Base-by-base conservation (phyloP, 2,797 vertebrate genomes). In the Sparus aurata region DNA sequence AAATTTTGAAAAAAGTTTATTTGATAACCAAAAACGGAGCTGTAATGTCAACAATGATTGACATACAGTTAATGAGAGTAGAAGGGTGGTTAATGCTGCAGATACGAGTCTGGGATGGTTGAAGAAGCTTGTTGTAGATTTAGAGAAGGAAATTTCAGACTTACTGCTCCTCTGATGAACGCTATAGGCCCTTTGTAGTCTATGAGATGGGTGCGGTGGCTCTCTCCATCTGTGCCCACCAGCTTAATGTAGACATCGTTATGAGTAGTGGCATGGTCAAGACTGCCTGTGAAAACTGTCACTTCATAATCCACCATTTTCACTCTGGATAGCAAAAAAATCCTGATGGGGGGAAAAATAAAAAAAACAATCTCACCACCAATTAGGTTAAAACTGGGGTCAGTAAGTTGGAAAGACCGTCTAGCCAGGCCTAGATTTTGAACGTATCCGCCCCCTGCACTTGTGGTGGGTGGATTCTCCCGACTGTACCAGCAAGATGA, bases 211-310 rank as follows among this genome's bases (percentile, higher is more conserved):
- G 5, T 66, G 9, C 25, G 83, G 0, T 75, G 0, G 2, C 89
- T 92, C 75, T 89, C 82, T 1, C 85, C 86, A 20, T 87, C 60
- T 2, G 60, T 61, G 45, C 90, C 92, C 63, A 87, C 86, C 60
- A 92, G 63, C 54, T 91, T 92, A 52, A 93, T 85, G 64, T 1
- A 88, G 59, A 93, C 13, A 12, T 77, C 60, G 75, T 90, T 90
- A 0, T 73, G 49, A 15, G 89, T 91, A 41, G 22, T 12, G 18
- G 90, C 58, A 13, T 0, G 0, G 1, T 0, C 0, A 0, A 22
- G 5, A 4, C 50, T 0, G 3, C 1, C 34, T 13, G 86, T 91
- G 72, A 1, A 67, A 13, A 92, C 41, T 0, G 47, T 90, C 67
- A 90, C 91, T 68, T 69, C 1, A 23, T 92, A 94, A 0, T 18